These are phyloP conservation scores for Maniola jurtina DNA, from an alignment of 1,140 invertebrate species.

Conservation along the genomic window DNA sequence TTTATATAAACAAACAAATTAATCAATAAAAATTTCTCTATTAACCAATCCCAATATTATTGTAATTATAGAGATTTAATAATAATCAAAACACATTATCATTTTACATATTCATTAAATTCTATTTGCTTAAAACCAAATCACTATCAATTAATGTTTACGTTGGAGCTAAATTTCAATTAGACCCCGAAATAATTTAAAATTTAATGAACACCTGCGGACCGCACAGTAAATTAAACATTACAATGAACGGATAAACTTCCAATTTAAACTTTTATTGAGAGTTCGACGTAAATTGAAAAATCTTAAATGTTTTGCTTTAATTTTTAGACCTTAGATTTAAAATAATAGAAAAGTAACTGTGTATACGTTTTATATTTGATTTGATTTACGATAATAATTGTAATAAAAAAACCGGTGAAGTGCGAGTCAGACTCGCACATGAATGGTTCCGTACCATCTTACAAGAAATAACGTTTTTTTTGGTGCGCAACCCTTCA, in stretches of 20 bases:
- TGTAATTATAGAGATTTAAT: too few species aligned
- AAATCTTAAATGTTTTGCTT: slow-evolving; percentile 12
- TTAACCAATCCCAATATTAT: too few species aligned
- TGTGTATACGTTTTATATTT: too few species aligned
- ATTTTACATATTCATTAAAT: neutral
- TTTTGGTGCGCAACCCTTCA: too few species aligned
- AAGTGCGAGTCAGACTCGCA: too few species aligned
- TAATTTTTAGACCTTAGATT: neutral
- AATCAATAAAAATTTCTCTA: too few species aligned
- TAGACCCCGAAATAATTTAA: slow-evolving; percentile 22
- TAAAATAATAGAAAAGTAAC: too few species aligned
- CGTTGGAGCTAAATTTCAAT: slow-evolving; percentile 23
- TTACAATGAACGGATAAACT: slow-evolving; percentile 16
- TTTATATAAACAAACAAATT: too few species aligned
- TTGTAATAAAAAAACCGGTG: neutral
- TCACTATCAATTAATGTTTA: slow-evolving; percentile 13
- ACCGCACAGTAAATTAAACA: slow-evolving; percentile 18
- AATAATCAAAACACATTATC: too few species aligned
- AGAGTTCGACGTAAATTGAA: slow-evolving; percentile 10
- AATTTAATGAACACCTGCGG: slow-evolving; percentile 21
- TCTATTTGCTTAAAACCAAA: slow-evolving; percentile 1
- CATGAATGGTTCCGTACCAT: too few species aligned
- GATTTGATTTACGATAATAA: too few species aligned
- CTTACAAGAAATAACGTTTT: too few species aligned
- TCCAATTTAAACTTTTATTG: slow-evolving; percentile 18